Evolutionary conservation across 2,888 invertebrate genomes (phyloP), one percentile per base, ranked within the genome.

Genomic region (Ecliptopera silaceata): DNA sequence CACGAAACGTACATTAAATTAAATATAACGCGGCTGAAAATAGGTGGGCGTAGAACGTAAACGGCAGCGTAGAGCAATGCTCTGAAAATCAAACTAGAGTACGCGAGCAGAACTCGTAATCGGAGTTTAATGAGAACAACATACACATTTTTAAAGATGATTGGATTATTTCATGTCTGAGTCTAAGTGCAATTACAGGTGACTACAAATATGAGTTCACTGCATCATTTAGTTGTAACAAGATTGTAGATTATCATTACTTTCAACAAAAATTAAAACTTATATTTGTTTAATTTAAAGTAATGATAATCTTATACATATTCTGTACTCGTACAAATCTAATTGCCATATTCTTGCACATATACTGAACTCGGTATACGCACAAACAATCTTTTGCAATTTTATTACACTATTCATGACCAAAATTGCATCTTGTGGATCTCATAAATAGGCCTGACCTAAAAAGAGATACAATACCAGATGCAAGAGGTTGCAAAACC

Each of bases 1-100:
- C 49, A 59, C 66, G 73, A 71, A 80, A 77, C 79, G 73, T 72
- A 74, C 68, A 74, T 76, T 74, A 77, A 70, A 77, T 79, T 80
- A 80, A 74, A 79, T 81, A 76, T 83, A 84, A 80, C 74, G 63
- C 61, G 65, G 70, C 79, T 78, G 74, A 83, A 86, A 85, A 86
- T 86, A 86, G 82, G 86, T 86, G 82, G 83, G 86, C 79, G 86
- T 56, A 54, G 54, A 44, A 41, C 47, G 56, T 55, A 51, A 55
- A 52, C 70, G 15, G 71, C 69, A 20, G 20, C 20, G 20, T 65
- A 72, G 86, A 82, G 79, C 86, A 82, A 79, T 74, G 86, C 59
- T 68, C 73, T 74, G 71, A 75, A 79, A 74, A 77, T 74, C 74
- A 64, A 72, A 72, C 70, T 49, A 42, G 42, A 47, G 13, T 48